phyloP scores from a whole-genome alignment of 2,113 vertebrate genomes.

The Diadophis punctatus region DNA sequence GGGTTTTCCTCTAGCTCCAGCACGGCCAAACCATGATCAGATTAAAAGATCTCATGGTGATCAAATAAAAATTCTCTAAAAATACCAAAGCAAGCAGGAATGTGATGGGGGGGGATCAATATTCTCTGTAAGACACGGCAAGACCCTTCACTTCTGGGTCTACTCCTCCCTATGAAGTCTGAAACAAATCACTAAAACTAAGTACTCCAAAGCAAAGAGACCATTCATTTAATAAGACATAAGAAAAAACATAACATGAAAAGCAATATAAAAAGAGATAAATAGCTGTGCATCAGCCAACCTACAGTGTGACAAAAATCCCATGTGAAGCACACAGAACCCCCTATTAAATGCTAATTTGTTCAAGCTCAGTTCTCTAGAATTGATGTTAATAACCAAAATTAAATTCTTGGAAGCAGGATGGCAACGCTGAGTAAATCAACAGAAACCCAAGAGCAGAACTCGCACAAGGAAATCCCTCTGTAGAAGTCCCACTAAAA shows the following conservation, averaged over 20 bases:
- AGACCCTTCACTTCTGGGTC: neutral
- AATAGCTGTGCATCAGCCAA: neutral
- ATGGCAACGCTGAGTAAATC: slow-evolving; percentile 49
- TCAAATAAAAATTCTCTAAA: neutral
- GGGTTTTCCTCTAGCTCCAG: neutral
- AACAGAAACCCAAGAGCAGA: slow-evolving; percentile 20
- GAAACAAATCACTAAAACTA: neutral
- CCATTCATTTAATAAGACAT: neutral
- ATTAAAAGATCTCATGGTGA: neutral
- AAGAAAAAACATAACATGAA: neutral
- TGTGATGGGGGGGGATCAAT: too few relatives aligned
- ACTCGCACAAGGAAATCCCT: neutral
- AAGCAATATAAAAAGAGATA: neutral
- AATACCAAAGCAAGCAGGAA: neutral
- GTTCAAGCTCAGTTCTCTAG: neutral
- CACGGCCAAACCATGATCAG: neutral
- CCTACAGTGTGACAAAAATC: neutral
- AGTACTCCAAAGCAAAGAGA: neutral
- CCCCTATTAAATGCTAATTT: neutral
- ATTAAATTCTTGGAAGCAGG: neutral
- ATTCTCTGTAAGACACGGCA: neutral
- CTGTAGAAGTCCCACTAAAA: neutral
- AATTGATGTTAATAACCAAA: neutral
- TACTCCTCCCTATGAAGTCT: neutral
- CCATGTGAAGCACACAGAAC: neutral